Evolutionary conservation across 2,888 invertebrate species (phyloP), one percentile per base, ranked within the genome.

Genomic region (Subacronicta megacephala): DNA sequence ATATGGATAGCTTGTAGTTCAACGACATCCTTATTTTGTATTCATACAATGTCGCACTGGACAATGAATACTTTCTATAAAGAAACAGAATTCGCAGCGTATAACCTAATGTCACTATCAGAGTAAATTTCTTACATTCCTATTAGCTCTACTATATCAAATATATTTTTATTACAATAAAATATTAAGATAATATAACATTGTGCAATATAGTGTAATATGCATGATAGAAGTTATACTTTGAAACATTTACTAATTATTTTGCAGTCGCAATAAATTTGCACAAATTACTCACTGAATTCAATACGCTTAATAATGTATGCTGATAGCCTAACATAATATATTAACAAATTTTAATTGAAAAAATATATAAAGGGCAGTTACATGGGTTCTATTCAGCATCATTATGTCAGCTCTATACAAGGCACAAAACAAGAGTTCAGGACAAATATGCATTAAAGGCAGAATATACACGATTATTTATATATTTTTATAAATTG

Each of bases 101-200:
- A 56, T n/a, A 62, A 47, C 45, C 57, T 45, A 75, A 23, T 35
- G 38, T 61, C 42, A 57, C 35, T 52, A 61, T 44, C 35, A 61
- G 56, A 63, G 49, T 49, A 40, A 49, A 59, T 59, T 60, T 44
- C 60, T 62, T 63, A 69, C 59, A 66, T 70, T 77, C 58, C 68
- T 78, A 78, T 74, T 81, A 82, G 67, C 72, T 77, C 78, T 86
- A 85, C 74, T 78, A 82, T 85, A 86, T 82, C 75, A 78, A 85
- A 85, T 85, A 85, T 83, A 63, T 71, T 78, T 80, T 83, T 88
- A 63, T 84, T 82, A 82, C 78, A 77, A 93, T 93, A 93, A 93
- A 93, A 93, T 93, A 93, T 93, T 86, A 89, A 93, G 89, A 88
- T 80, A 89, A 88, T 80, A 89, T 93, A 93, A 93, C 93, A 93